Conservation (phyloP, 2,888 invertebrate genomes). For the Cynaeus angustus region DNA sequence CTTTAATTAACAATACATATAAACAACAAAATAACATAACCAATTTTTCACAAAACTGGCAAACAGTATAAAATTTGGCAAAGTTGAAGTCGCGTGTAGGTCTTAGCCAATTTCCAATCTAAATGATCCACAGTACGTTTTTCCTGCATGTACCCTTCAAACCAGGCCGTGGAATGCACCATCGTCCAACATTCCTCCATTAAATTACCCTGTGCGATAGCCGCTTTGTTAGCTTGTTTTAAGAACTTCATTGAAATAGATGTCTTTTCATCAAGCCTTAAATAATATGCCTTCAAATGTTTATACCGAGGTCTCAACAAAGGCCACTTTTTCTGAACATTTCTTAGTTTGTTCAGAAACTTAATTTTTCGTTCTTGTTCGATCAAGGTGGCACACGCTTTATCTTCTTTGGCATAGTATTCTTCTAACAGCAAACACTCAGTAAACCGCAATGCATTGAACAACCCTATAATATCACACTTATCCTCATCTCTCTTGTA, state of each 20-base stretch:
- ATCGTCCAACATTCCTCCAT: slow-evolving; percentile 58
- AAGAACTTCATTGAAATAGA: slow-evolving; percentile 44
- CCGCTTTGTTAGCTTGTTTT: slow-evolving; percentile 51
- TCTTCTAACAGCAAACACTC: slow-evolving; percentile 54
- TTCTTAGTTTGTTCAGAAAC: slow-evolving; percentile 40
- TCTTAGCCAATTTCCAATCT: slow-evolving; percentile 56
- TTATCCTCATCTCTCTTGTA: slow-evolving; percentile 39
- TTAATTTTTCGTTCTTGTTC: neutral
- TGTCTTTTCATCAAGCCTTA: slow-evolving; percentile 48
- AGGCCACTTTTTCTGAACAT: slow-evolving; percentile 54
- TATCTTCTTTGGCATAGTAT: neutral
- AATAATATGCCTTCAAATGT: slow-evolving; percentile 57
- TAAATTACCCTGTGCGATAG: slow-evolving; percentile 55
- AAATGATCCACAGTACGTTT: slow-evolving; percentile 43
- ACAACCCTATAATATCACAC: slow-evolving; percentile 38
- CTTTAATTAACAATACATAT: neutral
- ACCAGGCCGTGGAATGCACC: slow-evolving; percentile 57
- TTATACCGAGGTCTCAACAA: slow-evolving; percentile 56
- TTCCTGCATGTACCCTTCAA: slow-evolving; percentile 54
- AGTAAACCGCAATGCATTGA: slow-evolving; percentile 55
- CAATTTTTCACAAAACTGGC: slow-evolving; percentile 50
- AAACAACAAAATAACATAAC: slow-evolving; percentile 8
- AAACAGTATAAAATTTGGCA: slow-evolving; percentile 59
- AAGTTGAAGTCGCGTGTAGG: slow-evolving; percentile 56
- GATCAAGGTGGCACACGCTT: neutral